phyloP scores from a whole-genome alignment of 2,113 vertebrate genomes.

The Orientallactaga bullata region DNA sequence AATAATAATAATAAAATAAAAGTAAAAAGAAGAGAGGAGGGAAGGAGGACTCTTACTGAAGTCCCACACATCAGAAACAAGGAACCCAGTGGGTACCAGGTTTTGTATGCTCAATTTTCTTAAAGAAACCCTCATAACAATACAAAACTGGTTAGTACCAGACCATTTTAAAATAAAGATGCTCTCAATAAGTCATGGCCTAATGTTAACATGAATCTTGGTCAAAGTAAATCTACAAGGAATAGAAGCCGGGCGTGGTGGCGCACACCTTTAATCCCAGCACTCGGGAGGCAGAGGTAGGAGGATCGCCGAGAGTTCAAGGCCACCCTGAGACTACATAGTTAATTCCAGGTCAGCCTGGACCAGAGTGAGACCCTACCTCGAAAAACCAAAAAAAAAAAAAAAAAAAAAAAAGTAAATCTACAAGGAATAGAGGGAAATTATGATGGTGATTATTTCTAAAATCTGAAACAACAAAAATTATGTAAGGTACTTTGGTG shows the following conservation, averaged over 20 bases:
- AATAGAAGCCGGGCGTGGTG: no score
- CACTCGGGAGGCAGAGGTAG: no score
- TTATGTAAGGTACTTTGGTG: neutral
- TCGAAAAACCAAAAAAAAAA: no score
- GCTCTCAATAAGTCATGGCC: neutral
- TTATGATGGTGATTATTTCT: neutral
- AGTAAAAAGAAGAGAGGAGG: neutral
- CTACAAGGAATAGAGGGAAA: neutral
- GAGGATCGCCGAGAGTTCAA: no score
- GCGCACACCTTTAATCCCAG: no score
- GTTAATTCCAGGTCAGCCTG: no score
- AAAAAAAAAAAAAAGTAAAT: no score
- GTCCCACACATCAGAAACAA: neutral
- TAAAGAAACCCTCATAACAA: neutral
- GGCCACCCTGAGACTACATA: no score
- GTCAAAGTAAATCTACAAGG: slow-evolving; percentile 2
- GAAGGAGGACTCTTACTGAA: neutral
- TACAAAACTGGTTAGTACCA: neutral
- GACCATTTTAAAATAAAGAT: neutral
- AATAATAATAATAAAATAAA: no score
- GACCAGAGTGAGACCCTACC: no score
- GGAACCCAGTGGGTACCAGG: neutral
- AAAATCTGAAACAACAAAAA: slow-evolving; percentile 47
- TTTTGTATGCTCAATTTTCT: neutral
- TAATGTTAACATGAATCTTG: slow-evolving; percentile 8